Evolutionary conservation across 2,113 vertebrate genomes (phyloP).

Genomic region (Prietella phreatophila): DNA sequence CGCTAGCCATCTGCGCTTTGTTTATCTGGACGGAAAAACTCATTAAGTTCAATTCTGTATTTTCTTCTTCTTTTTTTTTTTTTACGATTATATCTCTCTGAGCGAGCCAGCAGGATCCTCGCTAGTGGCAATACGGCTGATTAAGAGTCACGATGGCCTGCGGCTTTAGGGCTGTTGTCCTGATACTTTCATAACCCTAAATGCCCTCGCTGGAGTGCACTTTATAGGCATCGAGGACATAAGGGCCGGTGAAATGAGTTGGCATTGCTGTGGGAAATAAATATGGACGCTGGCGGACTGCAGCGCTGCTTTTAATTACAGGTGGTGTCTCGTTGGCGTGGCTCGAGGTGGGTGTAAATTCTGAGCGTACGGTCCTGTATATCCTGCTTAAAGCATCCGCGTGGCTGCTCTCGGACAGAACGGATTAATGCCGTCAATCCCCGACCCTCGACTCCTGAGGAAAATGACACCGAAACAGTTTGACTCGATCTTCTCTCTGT

Average conservation of each 20-base stretch:
- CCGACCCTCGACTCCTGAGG: not conserved
- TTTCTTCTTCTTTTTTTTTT: conserved; percentile 37
- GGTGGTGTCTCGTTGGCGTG: conserved; percentile 34
- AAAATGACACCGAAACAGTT: not conserved
- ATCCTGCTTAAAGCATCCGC: not conserved
- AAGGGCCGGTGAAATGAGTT: conserved; percentile 28
- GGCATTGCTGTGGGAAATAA: conserved; percentile 32
- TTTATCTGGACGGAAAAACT: conserved; percentile 35
- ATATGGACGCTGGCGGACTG: conserved; percentile 23
- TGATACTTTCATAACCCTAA: conserved; percentile 44
- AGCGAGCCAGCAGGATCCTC: conserved; percentile 17
- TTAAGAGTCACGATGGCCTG: conserved; percentile 34
- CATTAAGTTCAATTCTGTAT: conserved; percentile 20
- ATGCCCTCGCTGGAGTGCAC: conserved; percentile 36
- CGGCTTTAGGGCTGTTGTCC: conserved; percentile 31
- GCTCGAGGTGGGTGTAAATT: conserved; percentile 9
- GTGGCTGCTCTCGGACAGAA: not conserved
- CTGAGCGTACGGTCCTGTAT: not conserved
- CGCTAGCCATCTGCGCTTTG: conserved; percentile 21
- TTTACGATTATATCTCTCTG: conserved; percentile 34
- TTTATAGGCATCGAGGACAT: conserved; percentile 45
- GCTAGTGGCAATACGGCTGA: conserved; percentile 36
- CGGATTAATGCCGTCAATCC: conserved; percentile 21
- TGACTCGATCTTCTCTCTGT: not conserved
- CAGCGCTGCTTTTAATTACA: conserved; percentile 40